A percentile compares a stretch with the other conserved stretches of the same genome.
phyloP scores from a whole-genome alignment of 1,140 invertebrate genomes.

The Drosophila teissieri region DNA sequence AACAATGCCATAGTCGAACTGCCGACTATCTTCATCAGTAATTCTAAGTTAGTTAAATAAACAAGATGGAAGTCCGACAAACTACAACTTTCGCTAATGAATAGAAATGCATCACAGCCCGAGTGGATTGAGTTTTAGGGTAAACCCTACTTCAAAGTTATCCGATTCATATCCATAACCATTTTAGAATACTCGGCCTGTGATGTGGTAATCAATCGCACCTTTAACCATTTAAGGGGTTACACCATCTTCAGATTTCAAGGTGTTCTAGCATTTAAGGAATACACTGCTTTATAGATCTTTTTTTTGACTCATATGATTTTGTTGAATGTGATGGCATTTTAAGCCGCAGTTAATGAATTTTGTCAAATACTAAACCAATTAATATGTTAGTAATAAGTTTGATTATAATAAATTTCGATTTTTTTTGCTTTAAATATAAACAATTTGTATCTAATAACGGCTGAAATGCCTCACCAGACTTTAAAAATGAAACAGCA shows the following conservation, averaged over 20 bases:
- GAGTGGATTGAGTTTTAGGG: neutral
- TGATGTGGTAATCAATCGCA: slow-evolving; percentile 1
- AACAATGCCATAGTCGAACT: slow-evolving; percentile 8
- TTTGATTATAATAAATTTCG: neutral
- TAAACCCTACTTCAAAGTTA: too few species aligned
- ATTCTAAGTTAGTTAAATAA: slow-evolving; percentile 6
- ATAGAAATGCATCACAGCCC: neutral
- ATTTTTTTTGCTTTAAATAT: neutral
- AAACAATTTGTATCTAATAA: neutral
- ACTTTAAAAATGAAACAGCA: neutral
- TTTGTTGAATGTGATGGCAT: neutral
- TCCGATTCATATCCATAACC: neutral
- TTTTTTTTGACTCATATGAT: too few species aligned
- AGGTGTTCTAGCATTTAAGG: neutral
- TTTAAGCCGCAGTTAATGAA: neutral
- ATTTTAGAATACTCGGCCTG: neutral
- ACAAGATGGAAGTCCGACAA: neutral
- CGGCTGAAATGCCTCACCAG: neutral
- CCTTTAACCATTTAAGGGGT: slow-evolving; percentile 1
- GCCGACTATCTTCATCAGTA: slow-evolving; percentile 10
- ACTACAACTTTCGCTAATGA: neutral
- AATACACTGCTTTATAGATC: too few species aligned
- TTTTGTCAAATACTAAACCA: neutral
- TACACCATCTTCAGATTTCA: neutral
- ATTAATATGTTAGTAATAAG: neutral